These are phyloP conservation scores for Caenorhabditis angaria DNA, from an alignment of 2,888 invertebrate species.

Conservation along the genomic window DNA sequence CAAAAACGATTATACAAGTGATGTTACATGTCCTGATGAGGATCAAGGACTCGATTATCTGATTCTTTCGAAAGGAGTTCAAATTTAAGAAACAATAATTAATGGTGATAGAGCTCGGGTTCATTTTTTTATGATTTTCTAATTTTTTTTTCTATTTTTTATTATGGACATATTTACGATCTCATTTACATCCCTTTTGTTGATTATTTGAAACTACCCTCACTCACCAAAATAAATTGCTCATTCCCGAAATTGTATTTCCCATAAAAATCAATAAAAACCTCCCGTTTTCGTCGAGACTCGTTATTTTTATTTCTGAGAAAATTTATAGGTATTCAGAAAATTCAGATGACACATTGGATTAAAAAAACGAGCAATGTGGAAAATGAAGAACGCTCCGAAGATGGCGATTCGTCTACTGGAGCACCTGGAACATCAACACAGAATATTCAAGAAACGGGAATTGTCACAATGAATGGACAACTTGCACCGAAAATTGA, in stretches of 20 bases:
- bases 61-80: constrained; percentile 48
- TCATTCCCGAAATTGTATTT: neutral
- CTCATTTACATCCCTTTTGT: too few relatives aligned
- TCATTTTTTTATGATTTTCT: constrained; percentile 1
- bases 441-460: neutral
- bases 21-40: constrained; percentile 51
- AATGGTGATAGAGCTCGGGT: neutral
- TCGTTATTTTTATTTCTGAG: too few relatives aligned
- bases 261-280: too few relatives aligned
- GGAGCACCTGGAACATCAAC: neutral
- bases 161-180: neutral
- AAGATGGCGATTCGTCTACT: neutral
- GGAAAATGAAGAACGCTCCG: neutral
- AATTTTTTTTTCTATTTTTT: neutral
- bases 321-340: too few relatives aligned
- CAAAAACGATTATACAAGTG: constrained; percentile 59
- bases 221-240: constrained; percentile 4
- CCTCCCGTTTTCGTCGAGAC: too few relatives aligned
- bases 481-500: neutral
- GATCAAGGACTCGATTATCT: constrained; percentile 52
- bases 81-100: neutral
- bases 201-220: too few relatives aligned
- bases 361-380: neutral
- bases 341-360: neutral
- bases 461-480: neutral